Evolutionary conservation across 1,140 invertebrate species (phyloP).

Genomic region (Leptinotarsa lineolata): DNA sequence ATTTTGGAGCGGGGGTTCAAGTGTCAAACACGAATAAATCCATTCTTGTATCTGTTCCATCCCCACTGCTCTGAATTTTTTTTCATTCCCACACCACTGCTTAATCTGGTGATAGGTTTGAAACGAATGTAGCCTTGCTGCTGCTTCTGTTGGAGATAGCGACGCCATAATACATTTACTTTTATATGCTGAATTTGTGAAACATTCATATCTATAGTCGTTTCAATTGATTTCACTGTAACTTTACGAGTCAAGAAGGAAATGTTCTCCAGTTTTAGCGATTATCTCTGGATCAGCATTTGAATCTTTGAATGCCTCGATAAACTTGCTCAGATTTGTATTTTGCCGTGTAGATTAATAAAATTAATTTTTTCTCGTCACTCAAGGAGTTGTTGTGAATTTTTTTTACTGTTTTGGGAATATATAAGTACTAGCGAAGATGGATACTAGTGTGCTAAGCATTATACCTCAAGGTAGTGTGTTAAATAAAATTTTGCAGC

Average conservation of each 20-base stretch:
- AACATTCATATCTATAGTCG: constrained; percentile 7
- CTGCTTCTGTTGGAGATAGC: background rate
- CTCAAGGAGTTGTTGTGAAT: too few species aligned
- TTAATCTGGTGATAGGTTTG: constrained; percentile 22
- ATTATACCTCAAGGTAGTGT: too few species aligned
- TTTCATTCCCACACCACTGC: background rate
- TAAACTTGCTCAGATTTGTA: background rate
- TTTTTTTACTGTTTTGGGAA: too few species aligned
- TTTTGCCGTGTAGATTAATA: background rate
- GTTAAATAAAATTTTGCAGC: too few species aligned
- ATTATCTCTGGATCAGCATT: constrained; percentile 17
- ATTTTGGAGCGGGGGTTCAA: constrained; percentile 13
- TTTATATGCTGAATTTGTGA: constrained; percentile 15
- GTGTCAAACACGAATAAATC: background rate
- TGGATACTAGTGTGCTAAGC: too few species aligned
- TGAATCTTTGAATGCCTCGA: constrained; percentile 1
- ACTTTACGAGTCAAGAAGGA: background rate
- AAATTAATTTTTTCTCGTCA: background rate
- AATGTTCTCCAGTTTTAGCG: constrained; percentile 15
- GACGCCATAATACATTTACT: constrained; percentile 12
- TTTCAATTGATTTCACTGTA: constrained; percentile 1
- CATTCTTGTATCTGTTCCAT: background rate
- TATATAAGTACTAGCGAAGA: too few species aligned
- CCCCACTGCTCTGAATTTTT: background rate
- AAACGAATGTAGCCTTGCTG: constrained; percentile 7